Evolutionary conservation across 2,797 vertebrate genomes (phyloP), one percentile per base, ranked within the genome.

Genomic region (Staurois parvus): DNA sequence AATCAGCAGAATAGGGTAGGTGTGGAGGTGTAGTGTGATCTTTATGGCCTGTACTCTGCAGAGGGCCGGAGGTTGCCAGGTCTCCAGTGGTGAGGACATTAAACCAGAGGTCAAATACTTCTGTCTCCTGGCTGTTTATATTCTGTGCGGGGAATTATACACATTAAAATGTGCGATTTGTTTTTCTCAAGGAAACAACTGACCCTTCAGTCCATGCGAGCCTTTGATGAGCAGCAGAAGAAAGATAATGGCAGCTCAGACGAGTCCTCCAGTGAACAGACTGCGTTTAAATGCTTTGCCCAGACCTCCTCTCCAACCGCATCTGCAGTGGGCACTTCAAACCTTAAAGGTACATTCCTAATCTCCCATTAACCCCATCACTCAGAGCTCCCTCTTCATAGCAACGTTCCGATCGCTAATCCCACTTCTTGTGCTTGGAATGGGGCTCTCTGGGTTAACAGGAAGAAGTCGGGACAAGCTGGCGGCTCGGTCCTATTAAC

Each of bases 251-350:
- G 95, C 29, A 96, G 96, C 45, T 99, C 98, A 0, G 98, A 99
- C 4, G 98, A 99, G 83, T 99, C 98, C 77, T 99, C 98, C 0
- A 97, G 96, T 0, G 98, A 99, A 79, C 98, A 98, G 89, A 94
- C 96, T 0, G 92, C 97, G 68, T 97, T 98, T 91, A 97, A 95
- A 89, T 96, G 97, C 88, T 98, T 98, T 0, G 96, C 95, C 2
- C 97, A 97, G 93, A 96, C 96, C 85, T 96, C 97, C 0, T 98
- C 97, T 30, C 97, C 97, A 0, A 94, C 96, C 0, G 96, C 96
- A 88, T 96, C 97, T 0, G 94, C 97, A 0, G 95, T 96, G 72
- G 97, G 97, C 34, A 96, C 97, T 48, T 97, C 96, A 21, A 97
- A 96, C 91, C 94, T 98, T 87, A 99, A 98, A 97, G 97, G 98